Percentiles rank a stretch among this genome's conserved stretches.
Evolutionary conservation across 35 echinoderm and acorn worm species (phyloP).

Genomic region (Anneissia japonica): DNA sequence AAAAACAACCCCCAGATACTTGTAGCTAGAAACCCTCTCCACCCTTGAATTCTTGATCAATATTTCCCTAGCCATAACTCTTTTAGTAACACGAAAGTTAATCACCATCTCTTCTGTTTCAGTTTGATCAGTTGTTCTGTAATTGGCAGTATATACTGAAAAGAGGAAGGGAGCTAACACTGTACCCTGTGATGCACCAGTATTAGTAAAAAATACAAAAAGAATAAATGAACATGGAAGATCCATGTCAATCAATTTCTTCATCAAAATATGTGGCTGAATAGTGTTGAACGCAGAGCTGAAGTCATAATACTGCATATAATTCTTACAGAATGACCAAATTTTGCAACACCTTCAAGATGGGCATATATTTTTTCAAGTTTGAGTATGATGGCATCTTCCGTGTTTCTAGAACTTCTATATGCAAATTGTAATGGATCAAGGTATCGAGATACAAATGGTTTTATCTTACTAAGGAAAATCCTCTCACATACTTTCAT

Average conservation of each 20-base stretch:
- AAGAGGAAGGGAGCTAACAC: constrained; percentile 15
- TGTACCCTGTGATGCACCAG: constrained; percentile 18
- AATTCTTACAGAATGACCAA: neutral
- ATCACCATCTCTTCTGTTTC: too few species aligned
- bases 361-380: constrained; percentile 5
- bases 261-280: neutral
- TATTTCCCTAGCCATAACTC: too few species aligned
- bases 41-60: too few species aligned
- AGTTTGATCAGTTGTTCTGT: too few species aligned
- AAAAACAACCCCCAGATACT: too few species aligned
- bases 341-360: neutral
- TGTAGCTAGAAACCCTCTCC: too few species aligned
- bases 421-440: constrained; percentile 22
- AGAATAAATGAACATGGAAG: neutral
- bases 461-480: neutral
- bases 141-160: neutral
- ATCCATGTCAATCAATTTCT: neutral
- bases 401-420: neutral
- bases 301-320: constrained; percentile 14
- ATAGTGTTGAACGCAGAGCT: constrained; percentile 25
- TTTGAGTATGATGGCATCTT: neutral
- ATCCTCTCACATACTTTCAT: constrained; percentile 33
- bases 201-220: neutral
- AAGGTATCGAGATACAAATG: neutral
- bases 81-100: too few species aligned